Base-by-base conservation (phyloP, 2,888 invertebrate genomes). In the Neoaliturus tenellus region DNA sequence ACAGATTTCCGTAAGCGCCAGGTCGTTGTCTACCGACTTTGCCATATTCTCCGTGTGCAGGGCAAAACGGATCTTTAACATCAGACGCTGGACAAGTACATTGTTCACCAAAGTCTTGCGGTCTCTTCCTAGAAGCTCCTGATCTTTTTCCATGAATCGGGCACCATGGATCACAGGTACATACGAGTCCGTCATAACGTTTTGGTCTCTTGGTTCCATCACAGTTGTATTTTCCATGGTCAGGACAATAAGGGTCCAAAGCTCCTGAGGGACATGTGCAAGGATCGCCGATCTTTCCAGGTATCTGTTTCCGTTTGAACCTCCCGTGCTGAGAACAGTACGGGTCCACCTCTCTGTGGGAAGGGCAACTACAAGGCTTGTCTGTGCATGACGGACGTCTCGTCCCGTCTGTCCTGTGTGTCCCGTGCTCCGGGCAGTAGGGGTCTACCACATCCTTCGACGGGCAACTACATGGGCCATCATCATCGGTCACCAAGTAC, bases 131-230 rank as follows among this genome's bases (percentile, higher is more conserved):
- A 6, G 14, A 35, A 1, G 6, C 44, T 23, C 35, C 35, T n/a
- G 41, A 17, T 12, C 73, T 6, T 41, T 44, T 73, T 3, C 73
- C 73, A 17, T 73, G 73, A 41, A 73, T 73, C 1, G 73, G 73
- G 41, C 73, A 73, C 23, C 31, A 73, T 4, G 73, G 73, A 20
- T 73, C 73, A 23, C 73, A 73, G 5, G 73, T 73, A 20, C 73
- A 73, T 1, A 73, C 20, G 4, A 73, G 73, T 4, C 67, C 33
- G n/a, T 69, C 67, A 17, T 69, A 69, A 14, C 33, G 6, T 20
- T 69, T 73, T 23, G 44, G 39, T 23, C 73, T n/a, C 41, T 17
- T 73, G 23, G 41, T 41, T 2, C 73, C 73, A 23, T 41, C 25
- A 20, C 4, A 1, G 73, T 41, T 41, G 35, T 73, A 73, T 5